phyloP scores from a whole-genome alignment of 2,888 invertebrate genomes.

The Diaphora mendica region DNA sequence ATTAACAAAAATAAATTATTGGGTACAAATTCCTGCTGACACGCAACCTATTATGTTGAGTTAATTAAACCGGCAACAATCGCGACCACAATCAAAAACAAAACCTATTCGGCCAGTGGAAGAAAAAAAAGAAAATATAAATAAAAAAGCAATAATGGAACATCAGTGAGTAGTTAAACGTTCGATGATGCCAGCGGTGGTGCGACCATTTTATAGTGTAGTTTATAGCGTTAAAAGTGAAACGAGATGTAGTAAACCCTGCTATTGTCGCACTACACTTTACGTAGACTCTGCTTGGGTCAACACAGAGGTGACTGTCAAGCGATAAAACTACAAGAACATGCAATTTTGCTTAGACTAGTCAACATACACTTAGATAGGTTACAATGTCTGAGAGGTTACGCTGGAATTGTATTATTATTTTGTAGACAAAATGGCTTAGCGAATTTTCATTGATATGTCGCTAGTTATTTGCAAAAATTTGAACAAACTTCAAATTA shows the following conservation, averaged over 20 bases:
- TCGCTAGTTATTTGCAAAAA: not conserved
- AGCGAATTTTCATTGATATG: not conserved
- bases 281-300: constrained; percentile 58
- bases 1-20: not conserved
- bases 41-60: not conserved
- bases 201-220: constrained; percentile 68
- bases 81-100: not conserved
- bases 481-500: not conserved
- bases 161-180: constrained; percentile 52
- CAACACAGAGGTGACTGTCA: constrained; percentile 49
- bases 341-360: constrained; percentile 35
- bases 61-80: constrained; percentile 9
- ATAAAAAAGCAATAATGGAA: constrained; percentile 38
- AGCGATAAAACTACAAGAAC: constrained; percentile 39
- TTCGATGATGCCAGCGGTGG: constrained; percentile 62
- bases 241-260: constrained; percentile 70
- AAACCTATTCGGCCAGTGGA: constrained; percentile 6
- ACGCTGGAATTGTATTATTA: constrained; percentile 6
- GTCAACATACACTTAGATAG: constrained; percentile 10
- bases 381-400: constrained; percentile 20
- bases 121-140: constrained; percentile 8
- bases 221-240: constrained; percentile 76
- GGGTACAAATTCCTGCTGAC: constrained; percentile 2
- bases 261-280: constrained; percentile 69
- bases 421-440: constrained; percentile 1